phyloP scores from a whole-genome alignment of 1,140 invertebrate genomes.

The Archegozetes longisetosus region DNA sequence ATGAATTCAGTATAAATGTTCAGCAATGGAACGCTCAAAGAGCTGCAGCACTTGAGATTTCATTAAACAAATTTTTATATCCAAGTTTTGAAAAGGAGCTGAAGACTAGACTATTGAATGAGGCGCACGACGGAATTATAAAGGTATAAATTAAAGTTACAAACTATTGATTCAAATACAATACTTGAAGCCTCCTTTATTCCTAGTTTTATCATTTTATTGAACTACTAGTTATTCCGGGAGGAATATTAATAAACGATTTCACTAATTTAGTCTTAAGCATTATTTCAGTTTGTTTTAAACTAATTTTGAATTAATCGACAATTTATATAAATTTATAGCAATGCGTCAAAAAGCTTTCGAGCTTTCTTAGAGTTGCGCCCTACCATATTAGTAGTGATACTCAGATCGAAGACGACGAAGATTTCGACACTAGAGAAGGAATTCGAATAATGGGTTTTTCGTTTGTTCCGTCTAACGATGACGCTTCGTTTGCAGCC shows the following conservation, averaged over 20 bases:
- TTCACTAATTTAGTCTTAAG: not conserved
- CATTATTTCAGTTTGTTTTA: not conserved
- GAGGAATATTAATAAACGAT: not conserved
- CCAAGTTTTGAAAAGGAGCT: slow-evolving; percentile 80
- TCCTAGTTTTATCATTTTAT: not conserved
- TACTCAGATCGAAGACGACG: slow-evolving; percentile 59
- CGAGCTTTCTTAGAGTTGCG: slow-evolving; percentile 79
- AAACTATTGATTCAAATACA: too few relatives aligned
- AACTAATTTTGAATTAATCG: slow-evolving; percentile 5
- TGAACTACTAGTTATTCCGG: not conserved
- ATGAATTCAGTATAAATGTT: slow-evolving; percentile 89
- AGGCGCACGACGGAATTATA: slow-evolving; percentile 78
- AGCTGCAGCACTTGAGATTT: slow-evolving; percentile 67
- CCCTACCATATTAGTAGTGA: slow-evolving; percentile 62
- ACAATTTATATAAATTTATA: slow-evolving; percentile 26
- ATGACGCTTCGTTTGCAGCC: slow-evolving; percentile 73
- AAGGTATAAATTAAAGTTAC: slow-evolving; percentile 27
- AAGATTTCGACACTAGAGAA: slow-evolving; percentile 71
- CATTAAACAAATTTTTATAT: slow-evolving; percentile 70
- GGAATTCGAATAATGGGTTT: slow-evolving; percentile 73
- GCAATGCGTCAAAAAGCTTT: slow-evolving; percentile 62
- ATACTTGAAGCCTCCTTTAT: too few relatives aligned
- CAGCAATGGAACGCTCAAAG: slow-evolving; percentile 90
- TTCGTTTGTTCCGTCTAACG: slow-evolving; percentile 64
- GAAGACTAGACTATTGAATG: slow-evolving; percentile 53